Conservation (phyloP, 2,113 vertebrate genomes). For the Dermatemys mawii region DNA sequence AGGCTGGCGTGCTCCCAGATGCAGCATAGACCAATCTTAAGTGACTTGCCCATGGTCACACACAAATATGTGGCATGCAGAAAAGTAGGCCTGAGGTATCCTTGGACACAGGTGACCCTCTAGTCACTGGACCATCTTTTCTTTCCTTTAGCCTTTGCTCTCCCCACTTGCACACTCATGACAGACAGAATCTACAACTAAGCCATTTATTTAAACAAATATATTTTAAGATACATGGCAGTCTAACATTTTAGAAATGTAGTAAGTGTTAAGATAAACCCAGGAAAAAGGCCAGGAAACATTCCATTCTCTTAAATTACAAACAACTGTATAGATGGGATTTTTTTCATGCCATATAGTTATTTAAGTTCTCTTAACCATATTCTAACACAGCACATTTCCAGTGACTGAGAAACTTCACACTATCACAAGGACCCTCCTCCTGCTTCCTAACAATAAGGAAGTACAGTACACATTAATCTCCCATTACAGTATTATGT, state of each 20-base stretch:
- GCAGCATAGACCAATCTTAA: too few relatives aligned
- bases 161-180: too few relatives aligned
- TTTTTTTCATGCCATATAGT: not conserved
- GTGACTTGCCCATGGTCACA: too few relatives aligned
- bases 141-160: too few relatives aligned
- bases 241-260: not conserved
- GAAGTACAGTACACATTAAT: constrained; percentile 25
- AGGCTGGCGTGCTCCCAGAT: too few relatives aligned
- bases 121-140: too few relatives aligned
- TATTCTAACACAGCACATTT: accelerated
- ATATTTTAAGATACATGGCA: not conserved
- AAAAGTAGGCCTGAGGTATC: too few relatives aligned
- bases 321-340: not conserved
- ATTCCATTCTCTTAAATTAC: not conserved
- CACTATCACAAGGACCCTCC: not conserved
- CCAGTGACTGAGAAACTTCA: accelerated
- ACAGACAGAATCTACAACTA: too few relatives aligned
- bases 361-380: not conserved
- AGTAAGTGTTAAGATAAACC: not conserved
- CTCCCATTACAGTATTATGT: constrained; percentile 13
- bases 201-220: not conserved
- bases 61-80: too few relatives aligned
- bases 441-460: constrained; percentile 49
- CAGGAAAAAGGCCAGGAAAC: not conserved
- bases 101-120: too few relatives aligned